phyloP scores from a whole-genome alignment of 2,797 vertebrate species.

The Chromobotia macracanthus region DNA sequence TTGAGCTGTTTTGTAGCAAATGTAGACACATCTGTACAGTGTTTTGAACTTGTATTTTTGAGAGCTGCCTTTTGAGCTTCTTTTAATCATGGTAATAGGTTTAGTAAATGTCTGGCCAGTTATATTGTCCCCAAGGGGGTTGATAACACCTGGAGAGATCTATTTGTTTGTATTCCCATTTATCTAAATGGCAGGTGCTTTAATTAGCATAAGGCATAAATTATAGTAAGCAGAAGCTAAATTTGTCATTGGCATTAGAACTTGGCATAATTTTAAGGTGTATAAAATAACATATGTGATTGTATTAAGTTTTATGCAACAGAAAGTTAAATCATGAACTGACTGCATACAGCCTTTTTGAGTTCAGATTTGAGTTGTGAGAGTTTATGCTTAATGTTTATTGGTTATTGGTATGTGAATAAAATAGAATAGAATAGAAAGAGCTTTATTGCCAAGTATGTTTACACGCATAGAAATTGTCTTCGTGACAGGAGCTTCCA shows the following conservation, averaged over 20 bases:
- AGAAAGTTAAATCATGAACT: no score
- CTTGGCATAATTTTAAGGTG: neutral
- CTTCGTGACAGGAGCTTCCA: no score
- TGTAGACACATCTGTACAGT: neutral
- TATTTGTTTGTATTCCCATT: neutral
- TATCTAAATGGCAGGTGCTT: neutral
- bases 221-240: neutral
- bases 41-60: neutral
- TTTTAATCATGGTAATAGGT: neutral
- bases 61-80: neutral
- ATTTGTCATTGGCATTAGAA: slow-evolving; percentile 9
- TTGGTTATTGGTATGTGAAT: no score
- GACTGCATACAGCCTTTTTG: no score
- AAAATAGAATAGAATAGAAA: no score
- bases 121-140: neutral
- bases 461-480: no score
- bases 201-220: neutral
- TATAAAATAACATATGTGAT: slow-evolving; percentile 3
- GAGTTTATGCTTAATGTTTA: neutral
- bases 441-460: no score
- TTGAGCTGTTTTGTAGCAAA: neutral
- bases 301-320: neutral
- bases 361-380: slow-evolving; percentile 1
- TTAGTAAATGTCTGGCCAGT: neutral
- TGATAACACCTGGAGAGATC: neutral